Evolutionary conservation across 2,888 invertebrate species (phyloP).

Genomic region (Digitonthophagus gazella): DNA sequence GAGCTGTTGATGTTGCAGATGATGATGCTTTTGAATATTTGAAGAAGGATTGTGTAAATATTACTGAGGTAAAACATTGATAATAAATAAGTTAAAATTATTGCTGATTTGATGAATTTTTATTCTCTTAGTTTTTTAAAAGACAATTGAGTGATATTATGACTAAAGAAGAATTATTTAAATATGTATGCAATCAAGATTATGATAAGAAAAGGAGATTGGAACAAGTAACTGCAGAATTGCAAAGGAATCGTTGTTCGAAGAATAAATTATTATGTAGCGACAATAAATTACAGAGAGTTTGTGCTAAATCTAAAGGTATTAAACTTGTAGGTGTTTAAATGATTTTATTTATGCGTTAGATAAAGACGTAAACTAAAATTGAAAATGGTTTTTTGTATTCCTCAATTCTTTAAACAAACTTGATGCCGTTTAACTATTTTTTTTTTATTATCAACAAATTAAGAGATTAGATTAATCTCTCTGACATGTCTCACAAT

Average conservation of each 20-base stretch:
- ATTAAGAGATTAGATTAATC: too few species aligned
- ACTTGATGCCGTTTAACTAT: too few species aligned
- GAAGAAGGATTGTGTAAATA: slow-evolving; percentile 82
- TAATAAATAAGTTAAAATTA: slow-evolving; percentile 42
- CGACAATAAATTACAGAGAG: neutral
- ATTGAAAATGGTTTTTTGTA: too few species aligned
- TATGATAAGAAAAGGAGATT: slow-evolving; percentile 40
- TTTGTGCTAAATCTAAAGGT: neutral
- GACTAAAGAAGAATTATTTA: slow-evolving; percentile 71
- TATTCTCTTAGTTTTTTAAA: slow-evolving; percentile 69
- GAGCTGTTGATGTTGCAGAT: slow-evolving; percentile 90
- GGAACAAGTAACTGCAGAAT: neutral
- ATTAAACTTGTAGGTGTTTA: neutral
- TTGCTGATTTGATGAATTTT: neutral
- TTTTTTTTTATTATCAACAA: too few species aligned
- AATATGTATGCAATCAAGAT: slow-evolving; percentile 68
- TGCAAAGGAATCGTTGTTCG: neutral
- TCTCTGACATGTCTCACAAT: too few species aligned
- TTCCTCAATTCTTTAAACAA: too few species aligned
- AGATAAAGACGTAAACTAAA: too few species aligned
- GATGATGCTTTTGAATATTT: slow-evolving; percentile 85
- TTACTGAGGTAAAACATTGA: slow-evolving; percentile 75
- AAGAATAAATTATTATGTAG: neutral
- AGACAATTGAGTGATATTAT: slow-evolving; percentile 64
- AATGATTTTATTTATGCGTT: too few species aligned